Conservation (phyloP, 1,140 invertebrate species). For the Thaumatotibia leucotreta region DNA sequence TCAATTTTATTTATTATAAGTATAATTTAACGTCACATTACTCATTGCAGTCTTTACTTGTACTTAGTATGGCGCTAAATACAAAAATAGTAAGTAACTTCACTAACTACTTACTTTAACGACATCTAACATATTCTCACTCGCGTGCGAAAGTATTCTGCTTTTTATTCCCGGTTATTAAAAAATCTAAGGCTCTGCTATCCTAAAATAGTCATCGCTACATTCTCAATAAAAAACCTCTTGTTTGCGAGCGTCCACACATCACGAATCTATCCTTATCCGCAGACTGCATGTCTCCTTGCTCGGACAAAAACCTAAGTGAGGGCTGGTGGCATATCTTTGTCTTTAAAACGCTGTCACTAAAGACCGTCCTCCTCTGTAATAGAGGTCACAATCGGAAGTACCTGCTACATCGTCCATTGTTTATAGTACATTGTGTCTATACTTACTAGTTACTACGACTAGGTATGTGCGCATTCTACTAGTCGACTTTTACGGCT, state of each 20-base stretch:
- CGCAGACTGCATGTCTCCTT: conserved; percentile 12
- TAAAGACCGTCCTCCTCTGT: neutral
- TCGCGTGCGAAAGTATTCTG: neutral
- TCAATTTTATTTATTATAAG: too few relatives aligned
- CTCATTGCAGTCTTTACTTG: too few relatives aligned
- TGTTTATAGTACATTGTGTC: neutral
- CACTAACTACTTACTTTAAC: neutral
- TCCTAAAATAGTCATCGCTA: neutral
- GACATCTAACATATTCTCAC: neutral
- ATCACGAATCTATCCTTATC: conserved; percentile 15
- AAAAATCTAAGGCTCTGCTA: neutral
- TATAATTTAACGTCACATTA: too few relatives aligned
- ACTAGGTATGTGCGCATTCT: conserved; percentile 29
- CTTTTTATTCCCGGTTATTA: conserved; percentile 1
- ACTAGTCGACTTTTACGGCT: conserved; percentile 39
- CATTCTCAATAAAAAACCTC: neutral
- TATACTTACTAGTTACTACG: neutral
- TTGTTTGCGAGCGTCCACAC: conserved; percentile 5
- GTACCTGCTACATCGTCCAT: neutral
- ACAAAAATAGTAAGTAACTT: neutral
- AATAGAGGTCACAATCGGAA: neutral
- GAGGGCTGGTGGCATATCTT: neutral
- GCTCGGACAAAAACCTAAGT: neutral
- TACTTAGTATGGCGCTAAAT: neutral
- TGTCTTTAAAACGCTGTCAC: neutral